Base-by-base conservation (phyloP, 2,113 vertebrate genomes). In the Trematocara unimaculatum region DNA sequence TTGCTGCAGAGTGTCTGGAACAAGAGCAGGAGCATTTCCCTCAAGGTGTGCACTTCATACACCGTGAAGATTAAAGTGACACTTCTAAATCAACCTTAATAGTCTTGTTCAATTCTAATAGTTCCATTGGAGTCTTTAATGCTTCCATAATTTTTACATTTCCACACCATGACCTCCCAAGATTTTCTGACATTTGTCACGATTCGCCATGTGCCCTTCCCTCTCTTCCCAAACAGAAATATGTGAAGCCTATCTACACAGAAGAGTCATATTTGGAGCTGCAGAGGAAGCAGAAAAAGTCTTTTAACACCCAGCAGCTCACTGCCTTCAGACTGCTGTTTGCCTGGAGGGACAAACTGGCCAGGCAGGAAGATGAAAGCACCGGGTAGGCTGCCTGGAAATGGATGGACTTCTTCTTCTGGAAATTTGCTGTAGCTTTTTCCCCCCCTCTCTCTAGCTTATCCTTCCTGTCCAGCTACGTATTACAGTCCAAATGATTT, bases 261-360 rank as follows among this genome's bases (percentile, higher is more conserved):
- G 98, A 99, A 38, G 97, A 99, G 86, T 98, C 98, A 2, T 99
- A 99, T 94, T 95, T 98, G 79, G 98, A 99, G 82, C 95, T 99
- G 23, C 98, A 98, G 84, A 97, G 95, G 80, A 99, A 97, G 94
- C 98, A 99, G 92, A 99, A 98, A 85, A 98, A 93, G 87, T 97
- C 96, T 70, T 98, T 99, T 60, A 98, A 99, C 94, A 97, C 97
- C 0, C 98, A 99, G 96, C 99, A 99, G 95, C 92, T 99, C 42
- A 86, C 97, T 2, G 98, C 98, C 72, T 99, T 99, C 64, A 97
- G 97, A 91, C 93, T 99, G 79, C 95, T 99, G 7, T 99, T 97
- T 72, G 96, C 97, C 20, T 99, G 99, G 98, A 97, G 98, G 92
- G 98, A 99, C 91, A 98, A 97, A 92, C 95, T 97, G 35, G 97